Evolutionary conservation across 2,797 vertebrate species (phyloP).

Genomic region (Rhinoraja longicauda): DNA sequence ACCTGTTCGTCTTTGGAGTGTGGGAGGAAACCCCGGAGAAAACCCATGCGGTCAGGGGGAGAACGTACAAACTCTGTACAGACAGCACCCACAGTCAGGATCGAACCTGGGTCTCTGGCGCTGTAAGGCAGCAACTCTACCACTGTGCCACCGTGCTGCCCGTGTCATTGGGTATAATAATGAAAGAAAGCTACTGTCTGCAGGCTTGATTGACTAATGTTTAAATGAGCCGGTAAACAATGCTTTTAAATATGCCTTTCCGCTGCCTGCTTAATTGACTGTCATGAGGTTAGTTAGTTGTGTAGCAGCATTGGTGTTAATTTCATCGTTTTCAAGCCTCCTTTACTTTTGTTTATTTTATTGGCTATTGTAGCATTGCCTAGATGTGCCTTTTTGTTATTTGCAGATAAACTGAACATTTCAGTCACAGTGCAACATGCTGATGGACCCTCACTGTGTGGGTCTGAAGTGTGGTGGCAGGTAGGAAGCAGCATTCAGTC

Average conservation of each 20-base stretch:
- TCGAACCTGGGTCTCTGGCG: too few relatives aligned
- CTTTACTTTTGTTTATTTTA: not conserved
- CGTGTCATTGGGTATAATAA: not conserved
- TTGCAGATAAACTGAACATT: not conserved
- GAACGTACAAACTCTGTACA: too few relatives aligned
- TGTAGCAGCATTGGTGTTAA: not conserved
- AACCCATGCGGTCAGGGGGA: too few relatives aligned
- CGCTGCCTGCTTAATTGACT: not conserved
- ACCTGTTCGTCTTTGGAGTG: too few relatives aligned
- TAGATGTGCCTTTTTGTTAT: not conserved
- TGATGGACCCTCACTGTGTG: not conserved
- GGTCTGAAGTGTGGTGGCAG: not conserved
- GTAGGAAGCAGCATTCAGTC: not conserved
- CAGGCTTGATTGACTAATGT: not conserved
- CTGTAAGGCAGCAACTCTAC: too few relatives aligned
- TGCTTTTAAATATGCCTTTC: not conserved
- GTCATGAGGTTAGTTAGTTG: not conserved
- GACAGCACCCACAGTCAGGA: too few relatives aligned
- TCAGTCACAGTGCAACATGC: not conserved
- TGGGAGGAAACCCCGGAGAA: too few relatives aligned
- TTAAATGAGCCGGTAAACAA: not conserved
- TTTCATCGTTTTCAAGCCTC: not conserved
- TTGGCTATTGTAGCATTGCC: not conserved
- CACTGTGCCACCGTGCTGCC: too few relatives aligned
- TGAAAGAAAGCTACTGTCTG: not conserved